Conservation (phyloP, 2,888 invertebrate genomes). For the Leistus spinibarbis region DNA sequence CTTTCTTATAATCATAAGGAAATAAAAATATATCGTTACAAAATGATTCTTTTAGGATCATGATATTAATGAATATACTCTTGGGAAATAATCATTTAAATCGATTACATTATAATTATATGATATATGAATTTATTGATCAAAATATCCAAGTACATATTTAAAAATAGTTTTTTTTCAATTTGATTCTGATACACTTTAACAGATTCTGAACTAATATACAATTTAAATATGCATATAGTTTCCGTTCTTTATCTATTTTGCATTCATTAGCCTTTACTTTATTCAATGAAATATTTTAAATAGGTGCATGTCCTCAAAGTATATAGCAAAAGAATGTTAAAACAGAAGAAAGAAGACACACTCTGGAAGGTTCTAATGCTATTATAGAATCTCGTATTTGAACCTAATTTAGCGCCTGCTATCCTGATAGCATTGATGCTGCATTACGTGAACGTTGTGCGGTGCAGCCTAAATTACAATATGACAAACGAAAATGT, state of each 20-base stretch:
- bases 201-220: background rate
- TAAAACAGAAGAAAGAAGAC: conserved; percentile 26
- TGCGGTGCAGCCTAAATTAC: conserved; percentile 12
- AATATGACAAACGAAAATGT: background rate
- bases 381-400: background rate
- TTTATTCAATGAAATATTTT: background rate
- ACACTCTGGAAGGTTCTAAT: conserved; percentile 5
- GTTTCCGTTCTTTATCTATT: background rate
- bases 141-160: background rate
- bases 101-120: background rate
- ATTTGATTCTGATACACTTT: background rate
- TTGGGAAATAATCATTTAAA: background rate
- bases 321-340: background rate
- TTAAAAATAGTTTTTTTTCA: background rate
- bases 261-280: background rate
- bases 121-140: background rate
- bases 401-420: conserved; percentile 7
- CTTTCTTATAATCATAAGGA: no score
- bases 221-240: conserved; percentile 21
- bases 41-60: background rate
- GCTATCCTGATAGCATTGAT: background rate
- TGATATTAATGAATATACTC: background rate
- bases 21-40: background rate
- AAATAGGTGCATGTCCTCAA: background rate
- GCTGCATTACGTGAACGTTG: conserved; percentile 8